These are phyloP conservation scores for Spongilla lacustris DNA, from an alignment of 37 sponge, comb jelly and placozoan species.

Conservation along the genomic window DNA sequence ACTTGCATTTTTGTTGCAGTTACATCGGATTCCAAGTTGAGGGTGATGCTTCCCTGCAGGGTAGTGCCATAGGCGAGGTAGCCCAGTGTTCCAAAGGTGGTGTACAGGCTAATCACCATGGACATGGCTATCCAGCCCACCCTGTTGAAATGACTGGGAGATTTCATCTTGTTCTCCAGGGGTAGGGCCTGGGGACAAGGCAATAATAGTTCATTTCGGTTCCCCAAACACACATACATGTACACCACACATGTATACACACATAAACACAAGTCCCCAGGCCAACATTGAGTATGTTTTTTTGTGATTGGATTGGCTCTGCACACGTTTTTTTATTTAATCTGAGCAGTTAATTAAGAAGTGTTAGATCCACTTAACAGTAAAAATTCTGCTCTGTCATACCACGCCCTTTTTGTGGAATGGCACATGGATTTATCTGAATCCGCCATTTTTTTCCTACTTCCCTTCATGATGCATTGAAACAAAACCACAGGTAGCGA, in stretches of 20 bases:
- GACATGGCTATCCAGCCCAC: conserved; percentile 66
- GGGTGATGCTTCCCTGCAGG: conserved; percentile 69
- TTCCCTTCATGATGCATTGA: no score
- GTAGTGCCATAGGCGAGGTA: conserved; percentile 63
- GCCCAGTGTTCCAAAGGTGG: conserved; percentile 58
- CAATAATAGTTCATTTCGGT: background rate
- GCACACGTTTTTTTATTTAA: no score
- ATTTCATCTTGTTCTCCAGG: conserved; percentile 93
- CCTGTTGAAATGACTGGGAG: conserved; percentile 59
- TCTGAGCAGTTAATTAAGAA: no score
- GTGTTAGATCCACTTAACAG: no score
- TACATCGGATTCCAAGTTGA: conserved; percentile 42
- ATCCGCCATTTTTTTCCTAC: no score
- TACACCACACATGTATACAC: conserved; percentile 46
- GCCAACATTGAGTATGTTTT: no score
- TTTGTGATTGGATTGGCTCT: no score
- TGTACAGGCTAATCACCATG: conserved; percentile 46
- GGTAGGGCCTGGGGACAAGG: conserved; percentile 72
- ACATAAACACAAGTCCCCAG: conserved; percentile 61
- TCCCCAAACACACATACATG: conserved; percentile 17
- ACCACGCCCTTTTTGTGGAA: no score
- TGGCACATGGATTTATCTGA: no score
- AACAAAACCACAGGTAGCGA: no score
- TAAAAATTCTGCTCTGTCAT: no score
- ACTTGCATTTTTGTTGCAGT: conserved; percentile 2